These are phyloP conservation scores for Tortrix viridana DNA, from an alignment of 2,888 invertebrate genomes.

Conservation along the genomic window DNA sequence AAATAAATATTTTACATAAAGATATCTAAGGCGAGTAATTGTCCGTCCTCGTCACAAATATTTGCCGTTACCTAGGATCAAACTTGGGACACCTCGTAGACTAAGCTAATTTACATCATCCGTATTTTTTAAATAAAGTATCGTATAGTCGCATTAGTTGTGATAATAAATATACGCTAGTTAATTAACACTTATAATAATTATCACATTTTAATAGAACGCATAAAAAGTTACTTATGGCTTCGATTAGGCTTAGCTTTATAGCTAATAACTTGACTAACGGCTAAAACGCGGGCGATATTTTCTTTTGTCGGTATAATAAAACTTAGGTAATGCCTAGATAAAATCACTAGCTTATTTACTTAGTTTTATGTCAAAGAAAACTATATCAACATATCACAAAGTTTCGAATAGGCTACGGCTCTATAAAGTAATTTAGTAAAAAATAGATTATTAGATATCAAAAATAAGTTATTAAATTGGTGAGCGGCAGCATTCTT, in stretches of 20 bases:
- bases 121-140: no score
- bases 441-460: slow-evolving; percentile 64
- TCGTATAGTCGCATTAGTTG: no score
- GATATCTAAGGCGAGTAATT: no score
- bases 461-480: slow-evolving; percentile 72
- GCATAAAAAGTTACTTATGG: slow-evolving; percentile 43
- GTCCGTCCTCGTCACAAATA: no score
- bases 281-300: slow-evolving; percentile 46
- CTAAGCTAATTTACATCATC: no score
- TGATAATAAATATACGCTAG: neutral
- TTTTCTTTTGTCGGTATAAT: slow-evolving; percentile 42
- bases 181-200: neutral
- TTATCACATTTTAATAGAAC: slow-evolving; percentile 1
- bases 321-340: slow-evolving; percentile 18
- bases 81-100: no score
- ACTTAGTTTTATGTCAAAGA: slow-evolving; percentile 6
- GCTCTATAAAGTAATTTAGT: slow-evolving; percentile 19
- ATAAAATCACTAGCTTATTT: slow-evolving; percentile 1
- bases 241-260: slow-evolving; percentile 14
- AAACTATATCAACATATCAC: slow-evolving; percentile 9
- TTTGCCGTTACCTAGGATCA: no score
- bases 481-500: slow-evolving; percentile 74
- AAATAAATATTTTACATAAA: no score
- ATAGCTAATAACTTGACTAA: slow-evolving; percentile 38
- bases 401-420: slow-evolving; percentile 24